A percentile compares a stretch with the other conserved stretches of the same genome.
phyloP scores from a whole-genome alignment of 2,888 invertebrate genomes.

The Sericinus montela region DNA sequence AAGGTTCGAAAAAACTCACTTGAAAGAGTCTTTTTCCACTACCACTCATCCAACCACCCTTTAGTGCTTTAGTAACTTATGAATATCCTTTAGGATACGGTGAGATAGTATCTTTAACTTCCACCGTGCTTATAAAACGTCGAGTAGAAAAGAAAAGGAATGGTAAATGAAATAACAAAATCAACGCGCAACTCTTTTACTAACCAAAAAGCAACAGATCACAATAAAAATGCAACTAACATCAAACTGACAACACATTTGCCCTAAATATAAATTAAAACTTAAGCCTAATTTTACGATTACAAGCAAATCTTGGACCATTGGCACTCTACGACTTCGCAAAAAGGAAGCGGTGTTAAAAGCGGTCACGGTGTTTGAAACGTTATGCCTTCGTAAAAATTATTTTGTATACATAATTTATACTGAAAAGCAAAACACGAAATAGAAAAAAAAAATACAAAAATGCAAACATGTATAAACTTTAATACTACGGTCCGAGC shows the following conservation, averaged over 20 bases:
- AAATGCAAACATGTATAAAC: background rate
- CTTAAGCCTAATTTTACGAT: conserved; percentile 14
- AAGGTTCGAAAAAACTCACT: too few relatives aligned
- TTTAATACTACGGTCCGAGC: background rate
- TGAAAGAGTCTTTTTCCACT: too few relatives aligned
- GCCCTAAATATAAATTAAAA: conserved; percentile 16
- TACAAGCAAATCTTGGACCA: conserved; percentile 11
- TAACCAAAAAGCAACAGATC: conserved; percentile 56
- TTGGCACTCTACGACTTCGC: too few relatives aligned
- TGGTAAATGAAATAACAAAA: conserved; percentile 30
- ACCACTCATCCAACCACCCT: too few relatives aligned
- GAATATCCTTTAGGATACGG: too few relatives aligned
- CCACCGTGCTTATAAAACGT: too few relatives aligned
- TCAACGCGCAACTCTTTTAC: conserved; percentile 52
- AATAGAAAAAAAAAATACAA: background rate
- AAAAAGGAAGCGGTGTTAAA: too few relatives aligned
- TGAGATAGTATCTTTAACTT: too few relatives aligned
- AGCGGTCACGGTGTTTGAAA: too few relatives aligned
- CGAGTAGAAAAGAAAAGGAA: background rate
- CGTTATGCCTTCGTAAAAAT: too few relatives aligned
- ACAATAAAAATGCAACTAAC: conserved; percentile 45
- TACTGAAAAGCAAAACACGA: background rate
- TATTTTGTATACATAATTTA: too few relatives aligned
- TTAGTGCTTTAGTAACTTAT: too few relatives aligned
- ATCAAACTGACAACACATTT: conserved; percentile 23